Evolutionary conservation across 2,888 invertebrate genomes (phyloP), one percentile per base, ranked within the genome.

Genomic region (Pandemis cinnamomeana): DNA sequence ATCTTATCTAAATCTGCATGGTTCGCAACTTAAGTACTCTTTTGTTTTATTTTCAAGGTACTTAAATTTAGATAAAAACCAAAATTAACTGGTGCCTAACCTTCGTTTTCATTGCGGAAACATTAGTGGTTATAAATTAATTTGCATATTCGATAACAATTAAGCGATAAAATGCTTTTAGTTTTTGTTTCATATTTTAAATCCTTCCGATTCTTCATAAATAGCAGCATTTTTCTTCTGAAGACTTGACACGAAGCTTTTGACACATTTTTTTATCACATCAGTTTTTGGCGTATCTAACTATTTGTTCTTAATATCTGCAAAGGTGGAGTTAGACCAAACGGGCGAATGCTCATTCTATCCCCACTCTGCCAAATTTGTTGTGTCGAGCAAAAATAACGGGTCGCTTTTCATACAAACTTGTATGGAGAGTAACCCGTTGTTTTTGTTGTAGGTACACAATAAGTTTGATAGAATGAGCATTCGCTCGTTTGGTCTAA

Each of bases 51-150:
- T 58, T 20, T 27, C 58, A 58, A 58, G 58, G 27, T 27, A 27
- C 58, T 27, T 58, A 64, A 4, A 51, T 48, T 46, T 27, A 27
- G 46, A 27, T 48, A 64, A 64, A 48, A 64, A 64, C n/a, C 7
- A 13, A 48, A 64, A 27, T 64, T n/a, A 36, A 36, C 48, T 7
- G 42, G 15, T 15, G 27, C 27, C 27, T 36, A 70, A 15, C 74
- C 74, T 74, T 70, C 67, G n/a, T n/a, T 70, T 15, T 58, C 42
- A 67, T 70, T 36, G 71, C 70, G 71, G 71, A 74, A 74, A 71
- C 67, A 71, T 69, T 64, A 67, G 41, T 41, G 20, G 7, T 55
- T 71, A 27, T 58, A 61, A 69, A 58, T 55, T 67, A 8, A 74
- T 74, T 70, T 71, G 67, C 74, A 71, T 71, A 61, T 70, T 36